Base-by-base conservation (phyloP, 2,888 invertebrate species). In the Pyrrhosoma nymphula region DNA sequence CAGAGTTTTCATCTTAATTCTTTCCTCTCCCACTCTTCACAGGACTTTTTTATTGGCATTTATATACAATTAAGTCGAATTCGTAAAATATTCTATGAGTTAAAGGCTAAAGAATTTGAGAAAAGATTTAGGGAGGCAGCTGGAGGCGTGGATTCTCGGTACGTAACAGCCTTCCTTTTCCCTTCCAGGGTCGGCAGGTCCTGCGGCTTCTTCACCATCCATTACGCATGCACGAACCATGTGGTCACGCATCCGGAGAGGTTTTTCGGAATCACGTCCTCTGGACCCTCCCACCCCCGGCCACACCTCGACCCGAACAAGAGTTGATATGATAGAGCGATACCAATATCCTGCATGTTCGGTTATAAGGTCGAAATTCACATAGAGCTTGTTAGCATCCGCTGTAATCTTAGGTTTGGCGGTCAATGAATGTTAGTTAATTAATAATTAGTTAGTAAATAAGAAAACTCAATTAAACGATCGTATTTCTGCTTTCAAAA, bases 211-310 rank as follows among this genome's bases (percentile, higher is more conserved):
- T n/a, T 75, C 75, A 82, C 16, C 35, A 35, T 35, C 82, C 82
- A 30, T 6, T 35, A 82, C 82, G 82, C 82, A 82, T 35, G 82
- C 30, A 30, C 0, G 35, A 82, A 35, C 82, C 82, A 82, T 82
- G 82, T 35, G 82, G 30, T 82, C 82, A 82, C 82, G 35, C 82
- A 82, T 82, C 82, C 82, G 82, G 82, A 82, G 35, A 30, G 12
- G 69, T 35, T 35, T 82, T 16, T 35, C 4, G 30, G 16, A 82
- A 26, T 26, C 30, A n/a, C 69, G 12, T n/a, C 4, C 75, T 12
- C 75, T 82, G 75, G 75, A 82, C 75, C 75, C 35, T 26, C 18
- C 30, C 35, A 26, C n/a, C 8, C n/a, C 30, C 35, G 12, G 20
- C 10, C n/a, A 26, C 69, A n/a, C 69, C n/a, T 23, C 69, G 20